Conservation (phyloP, 1,140 invertebrate genomes). For the Campoletis sonorensis region DNA sequence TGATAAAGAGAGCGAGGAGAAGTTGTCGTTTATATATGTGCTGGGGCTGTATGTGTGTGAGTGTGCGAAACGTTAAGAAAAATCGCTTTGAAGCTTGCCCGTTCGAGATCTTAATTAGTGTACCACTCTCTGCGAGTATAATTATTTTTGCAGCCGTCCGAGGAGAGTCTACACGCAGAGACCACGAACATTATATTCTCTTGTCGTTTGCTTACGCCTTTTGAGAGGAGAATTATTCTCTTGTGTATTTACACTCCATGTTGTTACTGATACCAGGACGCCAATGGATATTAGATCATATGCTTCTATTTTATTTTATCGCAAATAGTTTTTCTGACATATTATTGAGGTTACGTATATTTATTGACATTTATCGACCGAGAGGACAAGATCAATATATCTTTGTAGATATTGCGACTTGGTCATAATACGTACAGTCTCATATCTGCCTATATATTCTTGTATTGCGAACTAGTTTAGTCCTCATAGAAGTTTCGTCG, state of each 20-base stretch:
- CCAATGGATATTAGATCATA: background rate
- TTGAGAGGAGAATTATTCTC: background rate
- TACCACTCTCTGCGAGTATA: slow-evolving; percentile 50
- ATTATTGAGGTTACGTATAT: slow-evolving; percentile 26
- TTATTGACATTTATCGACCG: slow-evolving; percentile 34
- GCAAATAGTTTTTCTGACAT: slow-evolving; percentile 20
- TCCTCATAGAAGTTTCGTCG: slow-evolving; percentile 21
- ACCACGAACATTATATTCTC: background rate
- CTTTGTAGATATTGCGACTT: background rate
- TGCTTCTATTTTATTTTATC: slow-evolving; percentile 6
- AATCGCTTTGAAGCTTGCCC: slow-evolving; percentile 50
- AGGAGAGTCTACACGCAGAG: background rate
- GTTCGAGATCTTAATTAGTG: slow-evolving; percentile 58
- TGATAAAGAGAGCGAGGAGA: slow-evolving; percentile 4
- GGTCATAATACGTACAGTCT: background rate
- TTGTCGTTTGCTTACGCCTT: background rate
- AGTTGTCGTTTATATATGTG: slow-evolving; percentile 21
- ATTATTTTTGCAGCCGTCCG: slow-evolving; percentile 50
- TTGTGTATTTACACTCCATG: background rate
- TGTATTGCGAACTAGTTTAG: slow-evolving; percentile 24
- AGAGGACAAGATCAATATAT: slow-evolving; percentile 12
- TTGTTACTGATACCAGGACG: background rate
- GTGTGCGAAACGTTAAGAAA: slow-evolving; percentile 43
- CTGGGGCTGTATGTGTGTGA: slow-evolving; percentile 3
- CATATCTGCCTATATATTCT: background rate